Evolutionary conservation across 2,888 invertebrate species (phyloP).

Genomic region (Meiosimyza decipiens): DNA sequence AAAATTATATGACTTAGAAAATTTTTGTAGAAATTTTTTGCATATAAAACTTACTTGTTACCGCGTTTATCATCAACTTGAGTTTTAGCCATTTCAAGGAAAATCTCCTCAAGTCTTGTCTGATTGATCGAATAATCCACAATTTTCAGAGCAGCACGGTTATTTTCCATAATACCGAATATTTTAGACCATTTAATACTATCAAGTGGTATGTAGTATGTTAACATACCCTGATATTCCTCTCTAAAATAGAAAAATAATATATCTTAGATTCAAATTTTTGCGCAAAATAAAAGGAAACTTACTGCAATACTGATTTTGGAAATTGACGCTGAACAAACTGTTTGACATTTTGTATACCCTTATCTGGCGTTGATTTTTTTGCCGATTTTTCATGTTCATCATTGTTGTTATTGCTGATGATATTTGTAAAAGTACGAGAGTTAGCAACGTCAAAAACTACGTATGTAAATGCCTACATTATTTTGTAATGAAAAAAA

Average conservation of each 20-base stretch:
- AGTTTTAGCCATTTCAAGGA: constrained; percentile 74
- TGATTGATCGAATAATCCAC: constrained; percentile 85
- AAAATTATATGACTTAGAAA: no score
- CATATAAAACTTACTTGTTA: constrained; percentile 50
- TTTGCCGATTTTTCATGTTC: no score
- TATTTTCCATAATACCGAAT: constrained; percentile 77
- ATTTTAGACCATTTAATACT: constrained; percentile 75
- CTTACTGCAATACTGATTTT: constrained; percentile 43
- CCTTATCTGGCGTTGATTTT: no score
- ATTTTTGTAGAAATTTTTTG: no score
- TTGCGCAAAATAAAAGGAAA: constrained; percentile 43
- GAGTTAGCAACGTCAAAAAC: no score
- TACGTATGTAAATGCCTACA: no score
- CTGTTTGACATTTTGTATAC: constrained; percentile 34
- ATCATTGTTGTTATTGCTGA: no score
- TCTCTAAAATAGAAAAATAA: constrained; percentile 68
- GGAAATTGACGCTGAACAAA: constrained; percentile 42
- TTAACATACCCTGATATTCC: constrained; percentile 77
- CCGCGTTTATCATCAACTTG: constrained; percentile 60
- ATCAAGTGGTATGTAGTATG: constrained; percentile 73
- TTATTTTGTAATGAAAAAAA: no score
- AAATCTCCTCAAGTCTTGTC: constrained; percentile 84
- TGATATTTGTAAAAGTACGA: no score
- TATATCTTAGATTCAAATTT: neutral
- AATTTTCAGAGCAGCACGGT: constrained; percentile 70